Conservation (phyloP, 2,888 invertebrate genomes). For the Chaetogeoica ovagalla region DNA sequence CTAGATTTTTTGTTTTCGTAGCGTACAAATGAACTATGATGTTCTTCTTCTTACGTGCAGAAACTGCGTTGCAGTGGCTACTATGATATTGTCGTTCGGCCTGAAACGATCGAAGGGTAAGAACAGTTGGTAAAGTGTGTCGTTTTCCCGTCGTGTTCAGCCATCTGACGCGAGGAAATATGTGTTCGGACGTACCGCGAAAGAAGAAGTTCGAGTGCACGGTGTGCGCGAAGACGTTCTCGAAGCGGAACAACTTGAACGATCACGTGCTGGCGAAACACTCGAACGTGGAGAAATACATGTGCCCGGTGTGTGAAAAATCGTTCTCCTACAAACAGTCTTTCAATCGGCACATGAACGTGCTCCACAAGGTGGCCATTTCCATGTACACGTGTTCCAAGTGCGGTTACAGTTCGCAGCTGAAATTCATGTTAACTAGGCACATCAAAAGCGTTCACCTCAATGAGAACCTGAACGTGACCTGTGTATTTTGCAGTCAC, state of each 20-base stretch:
- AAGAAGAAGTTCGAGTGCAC: slow-evolving; percentile 33
- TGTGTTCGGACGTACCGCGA: neutral
- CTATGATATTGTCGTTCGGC: no score
- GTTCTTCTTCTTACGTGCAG: no score
- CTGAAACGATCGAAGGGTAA: no score
- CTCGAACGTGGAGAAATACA: slow-evolving; percentile 30
- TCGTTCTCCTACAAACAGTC: slow-evolving; percentile 45
- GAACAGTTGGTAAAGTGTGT: no score
- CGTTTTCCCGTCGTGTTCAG: no score
- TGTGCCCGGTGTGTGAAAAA: slow-evolving; percentile 27
- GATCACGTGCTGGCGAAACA: slow-evolving; percentile 42
- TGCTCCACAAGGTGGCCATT: slow-evolving; percentile 32
- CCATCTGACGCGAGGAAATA: neutral
- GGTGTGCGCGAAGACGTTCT: slow-evolving; percentile 35
- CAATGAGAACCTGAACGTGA: slow-evolving; percentile 49
- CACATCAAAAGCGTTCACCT: slow-evolving; percentile 41
- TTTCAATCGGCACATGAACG: slow-evolving; percentile 45
- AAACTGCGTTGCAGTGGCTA: no score
- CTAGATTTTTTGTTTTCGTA: no score
- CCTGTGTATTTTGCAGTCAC: slow-evolving; percentile 53
- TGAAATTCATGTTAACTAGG: slow-evolving; percentile 40
- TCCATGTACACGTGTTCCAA: slow-evolving; percentile 40
- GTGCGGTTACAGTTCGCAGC: slow-evolving; percentile 46
- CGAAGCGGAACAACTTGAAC: slow-evolving; percentile 35
- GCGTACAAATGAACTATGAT: no score